Evolutionary conservation across 2,888 invertebrate species (phyloP).

Genomic region (Scaptomyza tumidula): DNA sequence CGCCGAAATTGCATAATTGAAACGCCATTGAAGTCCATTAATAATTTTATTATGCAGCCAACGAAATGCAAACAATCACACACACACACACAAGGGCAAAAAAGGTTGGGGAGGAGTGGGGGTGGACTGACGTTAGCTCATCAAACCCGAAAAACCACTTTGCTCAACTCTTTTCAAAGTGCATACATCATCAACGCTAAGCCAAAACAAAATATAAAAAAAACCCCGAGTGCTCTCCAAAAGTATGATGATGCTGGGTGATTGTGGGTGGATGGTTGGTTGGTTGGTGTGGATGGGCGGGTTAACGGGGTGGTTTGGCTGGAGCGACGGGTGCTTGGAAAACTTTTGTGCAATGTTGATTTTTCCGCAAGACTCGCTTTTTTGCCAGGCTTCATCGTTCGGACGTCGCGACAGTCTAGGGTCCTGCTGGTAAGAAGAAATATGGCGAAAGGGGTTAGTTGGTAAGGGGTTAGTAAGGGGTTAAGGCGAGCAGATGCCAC

Average conservation of each 20-base stretch:
- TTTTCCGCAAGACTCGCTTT: constrained; percentile 78
- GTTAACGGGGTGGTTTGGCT: constrained; percentile 10
- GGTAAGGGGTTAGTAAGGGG: constrained; percentile 4
- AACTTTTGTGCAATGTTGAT: constrained; percentile 79
- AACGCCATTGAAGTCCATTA: constrained; percentile 76
- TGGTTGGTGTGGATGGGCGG: not conserved
- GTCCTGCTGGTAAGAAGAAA: not conserved
- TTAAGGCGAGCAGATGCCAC: constrained; percentile 33
- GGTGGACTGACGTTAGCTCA: constrained; percentile 70
- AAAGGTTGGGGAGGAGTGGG: not conserved
- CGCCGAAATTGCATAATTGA: constrained; percentile 79
- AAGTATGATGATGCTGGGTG: constrained; percentile 16
- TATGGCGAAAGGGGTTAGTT: too few species aligned
- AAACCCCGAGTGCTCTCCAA: constrained; percentile 51
- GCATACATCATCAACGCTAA: constrained; percentile 77
- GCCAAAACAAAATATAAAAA: constrained; percentile 74
- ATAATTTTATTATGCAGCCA: constrained; percentile 75
- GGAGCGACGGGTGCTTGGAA: constrained; percentile 35
- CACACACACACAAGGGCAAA: constrained; percentile 22
- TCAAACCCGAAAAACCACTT: constrained; percentile 77
- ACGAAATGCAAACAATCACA: constrained; percentile 56
- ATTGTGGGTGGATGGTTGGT: constrained; percentile 2
- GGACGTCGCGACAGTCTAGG: constrained; percentile 36
- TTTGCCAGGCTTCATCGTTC: constrained; percentile 45
- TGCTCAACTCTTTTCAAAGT: constrained; percentile 78